These are phyloP conservation scores for Hexactinellida sp. DNA, from an alignment of 37 sponge, comb jelly and placozoan genomes.

Conservation along the genomic window DNA sequence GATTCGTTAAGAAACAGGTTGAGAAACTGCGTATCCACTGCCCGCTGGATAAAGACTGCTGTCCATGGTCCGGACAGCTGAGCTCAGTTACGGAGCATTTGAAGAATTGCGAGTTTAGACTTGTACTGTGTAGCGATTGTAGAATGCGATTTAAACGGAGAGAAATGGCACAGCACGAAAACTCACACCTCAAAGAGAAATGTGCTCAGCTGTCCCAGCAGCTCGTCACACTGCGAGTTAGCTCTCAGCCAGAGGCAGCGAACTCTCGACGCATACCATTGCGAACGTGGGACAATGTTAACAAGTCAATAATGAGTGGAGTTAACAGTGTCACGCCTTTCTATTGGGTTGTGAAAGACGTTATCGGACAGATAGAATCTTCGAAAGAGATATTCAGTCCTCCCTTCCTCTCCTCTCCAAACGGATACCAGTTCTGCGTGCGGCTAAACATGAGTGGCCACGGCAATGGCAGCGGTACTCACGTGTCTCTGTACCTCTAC, in stretches of 20 bases:
- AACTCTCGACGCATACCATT: neutral
- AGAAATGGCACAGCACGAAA: neutral
- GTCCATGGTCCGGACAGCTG: neutral
- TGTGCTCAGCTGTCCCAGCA: neutral
- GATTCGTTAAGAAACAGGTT: neutral
- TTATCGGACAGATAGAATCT: slow-evolving; percentile 6
- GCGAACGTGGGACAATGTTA: neutral
- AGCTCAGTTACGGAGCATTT: neutral
- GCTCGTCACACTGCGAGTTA: neutral
- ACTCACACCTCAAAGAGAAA: neutral
- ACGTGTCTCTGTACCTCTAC: neutral
- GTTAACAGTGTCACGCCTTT: neutral
- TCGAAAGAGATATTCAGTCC: slow-evolving; percentile 12
- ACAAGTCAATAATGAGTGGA: neutral
- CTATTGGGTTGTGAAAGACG: neutral
- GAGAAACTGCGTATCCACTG: neutral
- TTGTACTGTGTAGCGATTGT: neutral
- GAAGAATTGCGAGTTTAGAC: neutral
- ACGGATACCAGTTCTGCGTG: neutral
- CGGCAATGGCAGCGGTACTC: neutral
- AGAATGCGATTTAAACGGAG: neutral
- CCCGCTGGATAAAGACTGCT: neutral
- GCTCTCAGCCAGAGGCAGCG: neutral
- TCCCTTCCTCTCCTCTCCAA: neutral
- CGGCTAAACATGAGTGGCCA: slow-evolving; percentile 9